Evolutionary conservation across 2,888 invertebrate genomes (phyloP).

Genomic region (Dorcus hopei): DNA sequence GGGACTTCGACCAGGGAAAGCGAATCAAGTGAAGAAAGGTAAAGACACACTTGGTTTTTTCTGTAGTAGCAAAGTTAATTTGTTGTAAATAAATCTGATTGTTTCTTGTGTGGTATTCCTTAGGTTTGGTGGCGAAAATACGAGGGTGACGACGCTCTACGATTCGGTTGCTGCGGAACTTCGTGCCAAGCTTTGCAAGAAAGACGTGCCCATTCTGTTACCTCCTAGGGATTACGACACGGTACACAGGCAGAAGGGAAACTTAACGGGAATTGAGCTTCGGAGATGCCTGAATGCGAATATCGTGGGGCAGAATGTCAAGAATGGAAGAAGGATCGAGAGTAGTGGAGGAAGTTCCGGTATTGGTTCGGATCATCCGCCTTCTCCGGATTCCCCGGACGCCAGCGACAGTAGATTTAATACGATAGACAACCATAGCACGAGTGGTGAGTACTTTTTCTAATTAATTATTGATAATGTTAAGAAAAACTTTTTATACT

Average conservation of each 20-base stretch:
- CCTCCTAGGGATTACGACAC: constrained; percentile 96
- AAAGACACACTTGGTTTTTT: constrained; percentile 13
- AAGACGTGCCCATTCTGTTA: constrained; percentile 69
- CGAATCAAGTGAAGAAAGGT: constrained; percentile 67
- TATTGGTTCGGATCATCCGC: constrained; percentile 85
- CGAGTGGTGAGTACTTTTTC: constrained; percentile 30
- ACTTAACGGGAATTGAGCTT: constrained; percentile 69
- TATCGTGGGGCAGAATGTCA: constrained; percentile 57
- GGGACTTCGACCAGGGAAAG: constrained; percentile 64
- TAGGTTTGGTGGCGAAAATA: constrained; percentile 46
- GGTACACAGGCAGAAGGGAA: constrained; percentile 74
- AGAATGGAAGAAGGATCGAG: constrained; percentile 37
- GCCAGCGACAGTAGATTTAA: constrained; percentile 47
- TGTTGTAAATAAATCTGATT: too few relatives aligned
- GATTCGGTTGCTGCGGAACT: constrained; percentile 91
- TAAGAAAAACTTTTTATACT: too few relatives aligned
- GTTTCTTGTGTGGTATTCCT: not conserved
- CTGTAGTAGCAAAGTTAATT: too few relatives aligned
- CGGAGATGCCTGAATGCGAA: constrained; percentile 69
- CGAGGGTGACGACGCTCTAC: constrained; percentile 70
- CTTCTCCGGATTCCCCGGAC: constrained; percentile 66
- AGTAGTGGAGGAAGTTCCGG: constrained; percentile 76
- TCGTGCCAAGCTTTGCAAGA: constrained; percentile 66
- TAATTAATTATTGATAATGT: too few relatives aligned
- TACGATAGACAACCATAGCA: constrained; percentile 58